Conservation (phyloP, 1,140 invertebrate genomes). For the Sycophila sp. region DNA sequence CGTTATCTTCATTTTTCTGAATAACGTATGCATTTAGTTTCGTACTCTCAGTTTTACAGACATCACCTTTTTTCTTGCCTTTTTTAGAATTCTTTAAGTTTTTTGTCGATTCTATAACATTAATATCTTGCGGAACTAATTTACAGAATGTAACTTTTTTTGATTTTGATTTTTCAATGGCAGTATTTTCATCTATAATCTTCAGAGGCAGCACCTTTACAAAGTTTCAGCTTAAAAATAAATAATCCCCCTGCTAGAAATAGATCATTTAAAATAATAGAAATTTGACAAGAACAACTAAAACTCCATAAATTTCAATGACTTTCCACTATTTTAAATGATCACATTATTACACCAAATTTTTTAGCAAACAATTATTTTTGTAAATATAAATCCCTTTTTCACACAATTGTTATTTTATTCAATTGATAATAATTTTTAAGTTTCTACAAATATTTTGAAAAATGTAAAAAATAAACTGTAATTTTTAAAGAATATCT, state of each 20-base stretch:
- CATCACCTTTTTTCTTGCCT: conserved; percentile 26
- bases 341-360: not conserved
- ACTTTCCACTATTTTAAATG: too few relatives aligned
- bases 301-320: too few relatives aligned
- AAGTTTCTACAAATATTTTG: too few relatives aligned
- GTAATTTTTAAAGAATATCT: not conserved
- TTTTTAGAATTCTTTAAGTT: conserved; percentile 36
- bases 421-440: too few relatives aligned
- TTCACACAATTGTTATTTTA: too few relatives aligned
- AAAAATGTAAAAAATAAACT: too few relatives aligned
- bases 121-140: conserved; percentile 37
- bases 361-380: too few relatives aligned
- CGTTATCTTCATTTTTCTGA: conserved; percentile 19
- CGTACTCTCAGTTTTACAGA: conserved; percentile 35
- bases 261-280: too few relatives aligned
- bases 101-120: conserved; percentile 31
- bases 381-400: too few relatives aligned
- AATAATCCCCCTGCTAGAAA: conserved; percentile 33
- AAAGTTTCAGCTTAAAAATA: conserved; percentile 48
- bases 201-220: conserved; percentile 52
- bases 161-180: conserved; percentile 48
- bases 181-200: conserved; percentile 39
- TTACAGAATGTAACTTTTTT: conserved; percentile 49
- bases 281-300: too few relatives aligned
- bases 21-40: too few relatives aligned